A percentile compares a stretch with the other conserved stretches of the same genome.
These are phyloP conservation scores for Ictalurus furcatus DNA, from an alignment of 2,113 vertebrate species.

Conservation along the genomic window DNA sequence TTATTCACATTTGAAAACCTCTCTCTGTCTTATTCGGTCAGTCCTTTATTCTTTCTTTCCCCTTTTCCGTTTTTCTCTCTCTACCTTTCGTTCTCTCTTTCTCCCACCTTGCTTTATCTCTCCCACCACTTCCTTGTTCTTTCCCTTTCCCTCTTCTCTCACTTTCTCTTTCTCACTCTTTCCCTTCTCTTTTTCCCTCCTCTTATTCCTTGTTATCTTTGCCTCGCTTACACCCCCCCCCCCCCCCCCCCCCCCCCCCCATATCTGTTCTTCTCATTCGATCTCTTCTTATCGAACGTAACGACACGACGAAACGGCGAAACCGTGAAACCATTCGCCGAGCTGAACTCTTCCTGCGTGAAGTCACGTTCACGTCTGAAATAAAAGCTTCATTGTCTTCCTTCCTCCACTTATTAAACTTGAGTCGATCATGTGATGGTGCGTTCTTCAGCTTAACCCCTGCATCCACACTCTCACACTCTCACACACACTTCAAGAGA, in stretches of 20 bases:
- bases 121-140: not conserved
- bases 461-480: not conserved
- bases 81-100: not conserved
- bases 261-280: not conserved
- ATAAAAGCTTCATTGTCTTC: slow-evolving; percentile 21
- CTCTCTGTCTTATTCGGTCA: not conserved
- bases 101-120: not conserved
- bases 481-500: not conserved
- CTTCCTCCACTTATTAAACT: not conserved
- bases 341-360: not conserved
- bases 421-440: slow-evolving; percentile 32
- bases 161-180: not conserved
- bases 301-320: not conserved
- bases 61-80: too few species aligned
- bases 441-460: slow-evolving; percentile 29
- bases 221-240: not conserved
- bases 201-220: not conserved
- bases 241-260: too few species aligned
- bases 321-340: not conserved
- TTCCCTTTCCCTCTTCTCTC: not conserved
- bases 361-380: slow-evolving; percentile 12
- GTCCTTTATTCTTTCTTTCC: not conserved
- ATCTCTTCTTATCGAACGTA: not conserved
- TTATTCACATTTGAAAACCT: not conserved
- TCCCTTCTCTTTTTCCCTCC: not conserved